Evolutionary conservation across 2,113 vertebrate species (phyloP).

Genomic region (Nansenia antarctica): DNA sequence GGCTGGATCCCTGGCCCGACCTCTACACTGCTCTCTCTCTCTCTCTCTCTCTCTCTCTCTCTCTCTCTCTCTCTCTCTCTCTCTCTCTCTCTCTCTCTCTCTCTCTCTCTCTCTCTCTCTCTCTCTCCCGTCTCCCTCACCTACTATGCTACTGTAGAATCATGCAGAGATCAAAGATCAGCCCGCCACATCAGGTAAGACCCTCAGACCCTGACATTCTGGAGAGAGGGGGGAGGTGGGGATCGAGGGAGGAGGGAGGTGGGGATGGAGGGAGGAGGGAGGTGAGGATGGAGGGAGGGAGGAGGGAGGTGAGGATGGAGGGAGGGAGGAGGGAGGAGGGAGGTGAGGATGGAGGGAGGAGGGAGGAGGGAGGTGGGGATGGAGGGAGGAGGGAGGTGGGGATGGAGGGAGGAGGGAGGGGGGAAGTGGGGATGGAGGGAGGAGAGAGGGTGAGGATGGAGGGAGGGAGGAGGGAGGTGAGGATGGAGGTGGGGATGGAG

Average conservation of each 20-base stretch:
- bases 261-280: not conserved
- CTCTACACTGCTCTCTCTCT: not conserved
- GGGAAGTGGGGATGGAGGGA: too few relatives aligned
- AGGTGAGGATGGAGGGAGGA: too few relatives aligned
- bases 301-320: not conserved
- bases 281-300: not conserved
- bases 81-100: not conserved
- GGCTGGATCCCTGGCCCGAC: not conserved
- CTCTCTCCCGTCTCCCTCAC: conserved; percentile 65
- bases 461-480: too few relatives aligned
- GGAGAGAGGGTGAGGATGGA: too few relatives aligned
- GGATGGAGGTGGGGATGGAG: too few relatives aligned
- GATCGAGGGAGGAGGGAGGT: not conserved
- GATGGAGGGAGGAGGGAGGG: too few relatives aligned
- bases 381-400: too few relatives aligned
- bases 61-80: too few relatives aligned
- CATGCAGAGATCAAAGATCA: conserved; percentile 84
- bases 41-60: not conserved
- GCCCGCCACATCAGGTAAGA: conserved; percentile 84
- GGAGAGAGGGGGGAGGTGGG: not conserved
- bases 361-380: too few relatives aligned
- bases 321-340: too few relatives aligned
- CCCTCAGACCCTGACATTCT: conserved; percentile 45
- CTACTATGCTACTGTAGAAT: conserved; percentile 74
- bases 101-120: not conserved